phyloP scores from a whole-genome alignment of 2,888 invertebrate genomes.

The Mactromeris polynyma region DNA sequence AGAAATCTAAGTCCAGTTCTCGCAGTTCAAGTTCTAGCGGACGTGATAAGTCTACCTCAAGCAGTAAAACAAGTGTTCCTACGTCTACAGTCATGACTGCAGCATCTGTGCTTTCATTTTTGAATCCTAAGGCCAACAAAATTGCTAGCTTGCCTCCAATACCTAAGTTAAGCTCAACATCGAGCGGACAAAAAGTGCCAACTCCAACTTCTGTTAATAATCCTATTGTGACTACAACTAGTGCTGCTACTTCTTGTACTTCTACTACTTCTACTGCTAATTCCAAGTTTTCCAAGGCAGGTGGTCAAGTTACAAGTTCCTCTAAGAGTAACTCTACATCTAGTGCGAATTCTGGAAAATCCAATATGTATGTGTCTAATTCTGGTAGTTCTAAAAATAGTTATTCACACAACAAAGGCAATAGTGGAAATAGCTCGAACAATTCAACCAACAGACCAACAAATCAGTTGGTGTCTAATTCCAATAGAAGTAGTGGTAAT shows the following conservation, averaged over 20 bases:
- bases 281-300: slow-evolving; percentile 51
- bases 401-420: slow-evolving; percentile 32
- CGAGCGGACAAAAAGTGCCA: slow-evolving; percentile 55
- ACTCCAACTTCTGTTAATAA: slow-evolving; percentile 58
- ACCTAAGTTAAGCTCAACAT: slow-evolving; percentile 79
- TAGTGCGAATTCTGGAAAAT: slow-evolving; percentile 33
- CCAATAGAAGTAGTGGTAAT: slow-evolving; percentile 51
- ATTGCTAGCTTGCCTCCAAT: slow-evolving; percentile 82
- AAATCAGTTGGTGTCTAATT: slow-evolving; percentile 44
- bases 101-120: slow-evolving; percentile 78
- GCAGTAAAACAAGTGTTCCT: slow-evolving; percentile 63
- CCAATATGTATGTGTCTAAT: slow-evolving; percentile 34
- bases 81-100: slow-evolving; percentile 63
- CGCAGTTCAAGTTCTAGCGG: slow-evolving; percentile 56
- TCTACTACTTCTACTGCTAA: slow-evolving; percentile 47
- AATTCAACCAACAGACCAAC: slow-evolving; percentile 45
- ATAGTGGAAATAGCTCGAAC: slow-evolving; percentile 8
- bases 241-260: slow-evolving; percentile 41
- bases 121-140: slow-evolving; percentile 76
- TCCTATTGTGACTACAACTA: slow-evolving; percentile 52
- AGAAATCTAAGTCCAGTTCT: slow-evolving; percentile 57
- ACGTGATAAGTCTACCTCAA: slow-evolving; percentile 71
- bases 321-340: slow-evolving; percentile 41
- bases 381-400: slow-evolving; percentile 31
- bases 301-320: slow-evolving; percentile 32